Evolutionary conservation across 2,113 vertebrate genomes (phyloP).

Genomic region (Phrynocephalus versicolor): DNA sequence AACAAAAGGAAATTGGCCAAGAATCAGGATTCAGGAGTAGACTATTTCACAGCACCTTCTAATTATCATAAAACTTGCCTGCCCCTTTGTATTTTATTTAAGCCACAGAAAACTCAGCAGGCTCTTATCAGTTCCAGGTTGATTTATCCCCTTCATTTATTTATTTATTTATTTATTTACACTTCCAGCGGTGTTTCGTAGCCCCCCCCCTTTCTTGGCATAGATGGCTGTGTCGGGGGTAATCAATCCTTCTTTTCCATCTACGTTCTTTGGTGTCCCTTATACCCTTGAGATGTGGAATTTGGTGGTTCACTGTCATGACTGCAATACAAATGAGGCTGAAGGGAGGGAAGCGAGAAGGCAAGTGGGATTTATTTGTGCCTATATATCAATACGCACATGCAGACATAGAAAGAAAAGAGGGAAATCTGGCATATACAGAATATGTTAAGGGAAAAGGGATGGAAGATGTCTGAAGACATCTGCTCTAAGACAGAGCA

Average conservation of each 20-base stretch:
- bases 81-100: neutral
- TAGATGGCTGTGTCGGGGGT: neutral
- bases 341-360: neutral
- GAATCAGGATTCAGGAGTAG: neutral
- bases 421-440: too few relatives aligned
- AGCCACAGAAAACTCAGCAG: neutral
- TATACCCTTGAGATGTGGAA: constrained; percentile 8
- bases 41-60: neutral
- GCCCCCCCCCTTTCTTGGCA: neutral
- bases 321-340: constrained; percentile 12
- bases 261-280: constrained; percentile 3
- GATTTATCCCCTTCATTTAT: neutral
- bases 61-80: neutral
- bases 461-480: neutral
- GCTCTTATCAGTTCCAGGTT: neutral
- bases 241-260: constrained; percentile 11
- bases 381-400: neutral
- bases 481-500: neutral
- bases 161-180: neutral
- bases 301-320: neutral
- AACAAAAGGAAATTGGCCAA: neutral
- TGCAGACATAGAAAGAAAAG: too few relatives aligned
- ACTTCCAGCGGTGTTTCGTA: neutral
- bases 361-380: neutral
- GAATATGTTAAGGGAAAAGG: neutral